phyloP scores from a whole-genome alignment of 1,140 invertebrate species.

The Gonatopus flavifemur region DNA sequence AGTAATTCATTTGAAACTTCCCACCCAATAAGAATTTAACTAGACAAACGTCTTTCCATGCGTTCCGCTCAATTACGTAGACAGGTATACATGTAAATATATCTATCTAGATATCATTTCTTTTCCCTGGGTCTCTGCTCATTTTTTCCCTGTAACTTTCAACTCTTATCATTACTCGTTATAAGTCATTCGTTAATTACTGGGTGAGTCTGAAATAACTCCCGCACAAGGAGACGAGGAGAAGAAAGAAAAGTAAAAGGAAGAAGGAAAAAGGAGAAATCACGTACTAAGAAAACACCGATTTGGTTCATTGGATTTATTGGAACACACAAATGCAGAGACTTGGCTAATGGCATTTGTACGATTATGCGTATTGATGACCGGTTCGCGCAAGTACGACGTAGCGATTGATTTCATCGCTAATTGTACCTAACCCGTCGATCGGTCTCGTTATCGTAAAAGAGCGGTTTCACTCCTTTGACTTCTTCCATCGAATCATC shows the following conservation, averaged over 20 bases:
- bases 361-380: constrained; percentile 43
- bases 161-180: constrained; percentile 20
- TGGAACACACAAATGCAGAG: neutral
- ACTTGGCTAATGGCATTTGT: constrained; percentile 30
- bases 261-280: neutral
- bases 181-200: constrained; percentile 39
- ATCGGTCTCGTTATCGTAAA: constrained; percentile 26
- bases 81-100: no score
- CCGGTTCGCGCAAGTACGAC: constrained; percentile 12
- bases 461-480: neutral
- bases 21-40: no score
- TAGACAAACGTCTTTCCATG: no score
- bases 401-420: constrained; percentile 36
- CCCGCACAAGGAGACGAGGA: constrained; percentile 3
- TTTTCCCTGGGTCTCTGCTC: constrained; percentile 1
- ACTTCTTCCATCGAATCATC: no score
- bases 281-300: neutral
- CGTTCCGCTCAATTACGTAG: no score
- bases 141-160: neutral
- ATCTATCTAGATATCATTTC: no score
- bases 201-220: constrained; percentile 31
- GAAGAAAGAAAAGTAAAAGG: neutral
- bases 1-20: no score
- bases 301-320: neutral
- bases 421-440: constrained; percentile 38